A percentile compares a stretch with the other conserved stretches of the same genome.
phyloP scores from a whole-genome alignment of 2,888 invertebrate species.

The Sinhomidia bicolor region DNA sequence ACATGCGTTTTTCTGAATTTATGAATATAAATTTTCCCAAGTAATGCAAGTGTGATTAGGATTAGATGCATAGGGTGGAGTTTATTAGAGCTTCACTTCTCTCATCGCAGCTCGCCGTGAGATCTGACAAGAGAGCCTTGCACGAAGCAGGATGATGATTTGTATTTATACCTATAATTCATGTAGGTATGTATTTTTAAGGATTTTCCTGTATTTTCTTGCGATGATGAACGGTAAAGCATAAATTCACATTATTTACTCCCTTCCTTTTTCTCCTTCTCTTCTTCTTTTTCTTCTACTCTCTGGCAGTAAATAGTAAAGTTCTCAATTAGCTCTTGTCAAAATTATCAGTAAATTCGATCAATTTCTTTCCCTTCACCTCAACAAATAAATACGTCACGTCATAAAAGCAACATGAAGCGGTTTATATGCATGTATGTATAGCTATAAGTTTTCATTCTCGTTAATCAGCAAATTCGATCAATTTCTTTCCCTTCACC shows the following conservation, averaged over 20 bases:
- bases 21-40: too few relatives aligned
- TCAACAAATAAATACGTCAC: constrained; percentile 38
- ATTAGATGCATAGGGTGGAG: background rate
- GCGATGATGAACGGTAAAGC: too few relatives aligned
- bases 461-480: constrained; percentile 49
- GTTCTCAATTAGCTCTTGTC: constrained; percentile 65
- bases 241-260: background rate
- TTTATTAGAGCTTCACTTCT: background rate
- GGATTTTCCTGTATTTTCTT: background rate
- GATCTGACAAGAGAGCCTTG: background rate
- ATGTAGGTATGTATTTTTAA: background rate
- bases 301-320: constrained; percentile 11
- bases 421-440: too few relatives aligned
- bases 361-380: constrained; percentile 53
- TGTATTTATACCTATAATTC: background rate
- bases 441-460: too few relatives aligned
- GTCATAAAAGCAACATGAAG: background rate
- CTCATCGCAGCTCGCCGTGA: background rate
- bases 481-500: constrained; percentile 53
- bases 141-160: background rate
- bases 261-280: background rate
- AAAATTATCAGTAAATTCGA: constrained; percentile 62
- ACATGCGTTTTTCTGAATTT: too few relatives aligned
- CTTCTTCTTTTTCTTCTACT: background rate
- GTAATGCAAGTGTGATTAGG: background rate